These are phyloP conservation scores for Petaurus breviceps DNA, from an alignment of 2,113 vertebrate species.

Conservation along the genomic window DNA sequence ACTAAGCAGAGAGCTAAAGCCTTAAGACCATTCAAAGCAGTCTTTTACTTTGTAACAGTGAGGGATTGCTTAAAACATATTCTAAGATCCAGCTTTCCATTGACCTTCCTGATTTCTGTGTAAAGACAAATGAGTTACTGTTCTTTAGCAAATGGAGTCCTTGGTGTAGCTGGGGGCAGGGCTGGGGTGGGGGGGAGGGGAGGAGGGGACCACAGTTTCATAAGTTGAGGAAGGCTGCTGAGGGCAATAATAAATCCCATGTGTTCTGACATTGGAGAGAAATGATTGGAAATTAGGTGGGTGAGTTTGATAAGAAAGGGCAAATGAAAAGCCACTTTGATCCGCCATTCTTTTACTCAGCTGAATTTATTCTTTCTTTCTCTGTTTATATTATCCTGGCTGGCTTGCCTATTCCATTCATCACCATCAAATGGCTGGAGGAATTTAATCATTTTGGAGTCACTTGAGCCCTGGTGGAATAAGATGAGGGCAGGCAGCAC, in stretches of 20 bases:
- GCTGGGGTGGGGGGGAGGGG: too few relatives aligned
- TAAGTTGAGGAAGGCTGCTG: not conserved
- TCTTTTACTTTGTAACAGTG: not conserved
- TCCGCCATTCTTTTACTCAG: not conserved
- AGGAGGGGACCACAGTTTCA: not conserved
- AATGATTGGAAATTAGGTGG: not conserved
- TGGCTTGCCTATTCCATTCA: not conserved
- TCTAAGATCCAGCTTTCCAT: not conserved
- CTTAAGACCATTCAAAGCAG: not conserved
- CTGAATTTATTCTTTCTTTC: not conserved
- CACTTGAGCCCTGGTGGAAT: not conserved
- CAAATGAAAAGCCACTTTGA: not conserved
- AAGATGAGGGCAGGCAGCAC: not conserved
- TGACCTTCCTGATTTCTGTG: not conserved
- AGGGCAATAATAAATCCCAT: not conserved
- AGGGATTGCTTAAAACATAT: not conserved
- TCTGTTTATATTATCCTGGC: not conserved
- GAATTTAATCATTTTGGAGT: not conserved
- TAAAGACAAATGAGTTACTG: not conserved
- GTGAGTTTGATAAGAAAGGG: not conserved
- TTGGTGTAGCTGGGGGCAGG: not conserved
- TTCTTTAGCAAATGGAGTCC: not conserved
- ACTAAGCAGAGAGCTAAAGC: not conserved
- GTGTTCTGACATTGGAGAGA: not conserved
- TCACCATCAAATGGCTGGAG: not conserved